phyloP scores from a whole-genome alignment of 2,888 invertebrate genomes.

The Dynastes grantii region DNA sequence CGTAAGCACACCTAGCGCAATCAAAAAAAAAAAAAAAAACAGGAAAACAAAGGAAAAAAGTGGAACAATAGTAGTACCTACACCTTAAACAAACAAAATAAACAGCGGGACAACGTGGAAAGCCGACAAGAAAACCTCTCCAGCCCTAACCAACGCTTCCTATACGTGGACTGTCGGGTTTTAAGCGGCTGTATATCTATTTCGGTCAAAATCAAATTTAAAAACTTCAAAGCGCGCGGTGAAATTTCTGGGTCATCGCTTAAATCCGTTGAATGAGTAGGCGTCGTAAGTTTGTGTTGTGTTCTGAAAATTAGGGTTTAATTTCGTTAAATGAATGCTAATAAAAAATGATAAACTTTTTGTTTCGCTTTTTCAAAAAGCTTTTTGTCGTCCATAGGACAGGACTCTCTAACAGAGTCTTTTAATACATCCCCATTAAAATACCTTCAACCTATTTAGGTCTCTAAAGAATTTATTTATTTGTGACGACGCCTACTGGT shows the following conservation, averaged over 20 bases:
- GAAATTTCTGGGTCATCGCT: conserved; percentile 17
- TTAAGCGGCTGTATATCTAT: conserved; percentile 8
- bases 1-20: not conserved
- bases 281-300: conserved; percentile 8
- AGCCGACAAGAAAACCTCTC: not conserved
- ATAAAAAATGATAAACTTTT: too few relatives aligned
- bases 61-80: not conserved
- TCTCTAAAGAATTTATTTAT: too few relatives aligned
- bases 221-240: conserved; percentile 19
- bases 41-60: not conserved
- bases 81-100: not conserved
- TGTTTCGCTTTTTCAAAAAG: too few relatives aligned
- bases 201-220: conserved; percentile 15
- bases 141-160: not conserved
- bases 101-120: not conserved
- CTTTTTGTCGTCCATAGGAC: too few relatives aligned
- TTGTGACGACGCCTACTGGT: too few relatives aligned
- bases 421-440: too few relatives aligned
- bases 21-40: not conserved
- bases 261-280: conserved; percentile 11
- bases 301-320: not conserved
- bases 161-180: not conserved
- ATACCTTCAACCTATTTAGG: too few relatives aligned
- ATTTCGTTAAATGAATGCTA: conserved; percentile 7
- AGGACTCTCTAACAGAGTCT: too few relatives aligned